Base-by-base conservation (phyloP, 92 coral and sea anemone genomes). In the Epizoanthus illoricatus region DNA sequence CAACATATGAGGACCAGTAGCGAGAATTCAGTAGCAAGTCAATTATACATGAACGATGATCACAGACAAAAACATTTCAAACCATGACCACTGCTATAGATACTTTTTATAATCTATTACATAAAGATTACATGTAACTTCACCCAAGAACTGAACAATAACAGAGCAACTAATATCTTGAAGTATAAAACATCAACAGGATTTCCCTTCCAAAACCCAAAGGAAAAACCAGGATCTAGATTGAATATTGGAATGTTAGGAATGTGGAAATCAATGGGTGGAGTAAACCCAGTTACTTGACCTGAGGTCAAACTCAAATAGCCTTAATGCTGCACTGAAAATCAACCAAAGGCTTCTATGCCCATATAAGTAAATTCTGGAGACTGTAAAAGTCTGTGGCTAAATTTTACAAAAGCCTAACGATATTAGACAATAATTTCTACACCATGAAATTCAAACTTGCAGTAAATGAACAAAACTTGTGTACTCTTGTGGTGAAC, bases 301-400 rank as follows among this genome's bases (percentile, higher is more conserved):
- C 81, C 81, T 17, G 9, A 57, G 82, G 82, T 78, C 71, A 78
- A 28, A 1, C 49, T 12, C 24, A 63, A 78, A 78, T 70, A 43
- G 57, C 5, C 20, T 20, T 19, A 5, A 63, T n/a, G 69, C 82
- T 78, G 42, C 82, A 78, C 36, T 78, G 82, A 42, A 63, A 5
- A 62, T 9, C 41, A 78, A 78, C 42, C 52, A 62, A 45, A 63
- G 59, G 33, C 40, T 78, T 78, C 71, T 70, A 63, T 78, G 82
- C 71, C 82, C 82, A 62, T 78, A 78, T 78, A 62, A 62, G 82
- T 78, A 63, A 78, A 63, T 76, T 19, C 54, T 61, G 64, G 24
- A 4, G 70, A 24, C 56, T 9, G 21, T 24, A 42, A 76, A 76
- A 40, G 69, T 76, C 81, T 76, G 81, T 76, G 81, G 81, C 60